Evolutionary conservation across 2,113 vertebrate genomes (phyloP), one percentile per base, ranked within the genome.

Genomic region (Redunca redunca): DNA sequence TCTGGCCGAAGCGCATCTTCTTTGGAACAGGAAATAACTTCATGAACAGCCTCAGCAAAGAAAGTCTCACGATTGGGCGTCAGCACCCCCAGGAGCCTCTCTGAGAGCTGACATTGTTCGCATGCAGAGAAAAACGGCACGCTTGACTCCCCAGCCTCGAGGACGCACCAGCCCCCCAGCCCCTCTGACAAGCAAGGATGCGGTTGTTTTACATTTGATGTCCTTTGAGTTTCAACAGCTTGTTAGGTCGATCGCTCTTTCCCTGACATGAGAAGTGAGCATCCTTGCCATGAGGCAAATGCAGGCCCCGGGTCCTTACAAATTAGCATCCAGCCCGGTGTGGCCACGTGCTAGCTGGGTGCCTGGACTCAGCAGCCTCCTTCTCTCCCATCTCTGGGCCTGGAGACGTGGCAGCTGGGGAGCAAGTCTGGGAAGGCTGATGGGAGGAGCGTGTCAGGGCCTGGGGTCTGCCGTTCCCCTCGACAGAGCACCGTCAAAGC

Each of bases 51-150:
- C n/a, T 90, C 87, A 10, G 6, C 1, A 28, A n/a, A n/a, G n/a
- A 60, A 60, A 71, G 15, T 36, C 28, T 50, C 17, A 7, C 1
- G 2, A 13, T 5, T 50, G 17, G 26, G 8, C 17, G 2, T 74
- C 52, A 25, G 33, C 7, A 3, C 7, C 11, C 8, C 40, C 33
- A 4, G 28, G 43, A 84, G 52, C 33, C 62, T 57, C 60, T 13
- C 0, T 16, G 16, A 53, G 46, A 52, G 4, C n/a, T 13, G 71
- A 7, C 55, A 3, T 33, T 5, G 0, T 12, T 0, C 19, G 25
- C 0, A 4, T 9, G 43, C 58, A 46, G 33, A 43, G 30, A 5
- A 21, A 4, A 3, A 6, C 1, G 7, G 15, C 15, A 0, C 2
- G 4, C 43, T 23, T 0, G 3, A 5, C 25, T 6, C 7, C 28